Evolutionary conservation across 2,797 vertebrate species (phyloP).

Genomic region (Artibeus lituratus): DNA sequence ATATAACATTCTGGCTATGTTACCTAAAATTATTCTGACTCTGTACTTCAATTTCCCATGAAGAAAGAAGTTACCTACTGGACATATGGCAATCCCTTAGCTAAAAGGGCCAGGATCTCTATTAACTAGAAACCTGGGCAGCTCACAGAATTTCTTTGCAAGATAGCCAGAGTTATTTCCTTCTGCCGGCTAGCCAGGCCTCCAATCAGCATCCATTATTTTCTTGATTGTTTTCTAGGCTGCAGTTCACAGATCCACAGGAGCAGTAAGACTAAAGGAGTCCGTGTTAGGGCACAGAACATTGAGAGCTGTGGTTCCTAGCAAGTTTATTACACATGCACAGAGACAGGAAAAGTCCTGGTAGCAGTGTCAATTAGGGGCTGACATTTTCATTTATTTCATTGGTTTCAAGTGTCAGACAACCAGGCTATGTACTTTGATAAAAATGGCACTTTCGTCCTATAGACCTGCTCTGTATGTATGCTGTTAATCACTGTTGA

Average conservation of each 20-base stretch:
- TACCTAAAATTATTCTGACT: background rate
- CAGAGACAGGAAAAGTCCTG: background rate
- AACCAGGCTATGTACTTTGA: background rate
- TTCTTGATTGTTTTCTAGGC: background rate
- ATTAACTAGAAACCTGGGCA: background rate
- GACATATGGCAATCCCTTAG: background rate
- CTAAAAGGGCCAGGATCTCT: background rate
- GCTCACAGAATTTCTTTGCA: background rate
- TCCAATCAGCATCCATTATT: background rate
- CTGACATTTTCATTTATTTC: background rate
- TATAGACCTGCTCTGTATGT: background rate
- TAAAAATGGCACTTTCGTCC: background rate
- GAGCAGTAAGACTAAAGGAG: background rate
- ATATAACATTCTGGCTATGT: background rate
- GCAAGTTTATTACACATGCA: background rate
- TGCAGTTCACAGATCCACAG: background rate
- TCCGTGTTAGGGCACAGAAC: background rate
- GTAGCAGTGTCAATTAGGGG: background rate
- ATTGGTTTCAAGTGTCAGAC: background rate
- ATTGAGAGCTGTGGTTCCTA: background rate
- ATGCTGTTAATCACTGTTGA: background rate
- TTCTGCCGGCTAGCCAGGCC: background rate
- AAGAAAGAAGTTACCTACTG: background rate
- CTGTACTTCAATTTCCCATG: background rate
- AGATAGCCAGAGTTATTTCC: background rate